Evolutionary conservation across 2,888 invertebrate genomes (phyloP).

Genomic region (Luffia ferchaultella): DNA sequence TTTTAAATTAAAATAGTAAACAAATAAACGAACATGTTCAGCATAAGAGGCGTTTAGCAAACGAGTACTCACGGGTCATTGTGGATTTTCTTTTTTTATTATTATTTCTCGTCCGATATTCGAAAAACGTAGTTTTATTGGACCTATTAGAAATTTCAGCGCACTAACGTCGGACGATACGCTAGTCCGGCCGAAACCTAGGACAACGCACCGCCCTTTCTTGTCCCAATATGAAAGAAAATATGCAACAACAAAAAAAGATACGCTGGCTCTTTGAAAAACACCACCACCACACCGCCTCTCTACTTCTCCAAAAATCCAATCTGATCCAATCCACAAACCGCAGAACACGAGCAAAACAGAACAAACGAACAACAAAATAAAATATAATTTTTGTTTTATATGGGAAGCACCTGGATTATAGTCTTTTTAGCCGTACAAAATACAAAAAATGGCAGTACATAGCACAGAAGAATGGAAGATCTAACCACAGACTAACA

Average conservation of each 20-base stretch:
- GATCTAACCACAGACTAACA: no score
- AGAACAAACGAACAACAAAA: no score
- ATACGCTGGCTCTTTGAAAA: background rate
- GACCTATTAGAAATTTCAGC: background rate
- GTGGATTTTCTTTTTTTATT: conserved; percentile 16
- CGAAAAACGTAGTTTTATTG: background rate
- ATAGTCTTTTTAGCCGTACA: no score
- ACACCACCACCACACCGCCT: background rate
- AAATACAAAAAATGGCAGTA: no score
- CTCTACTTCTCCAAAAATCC: no score
- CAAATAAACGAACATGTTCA: no score
- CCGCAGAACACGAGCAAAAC: background rate
- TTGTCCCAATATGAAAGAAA: conserved; percentile 39
- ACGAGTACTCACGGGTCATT: conserved; percentile 55
- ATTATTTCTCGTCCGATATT: background rate
- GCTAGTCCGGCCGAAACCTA: conserved; percentile 63
- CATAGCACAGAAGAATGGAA: no score
- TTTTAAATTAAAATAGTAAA: no score
- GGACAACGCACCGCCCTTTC: conserved; percentile 63
- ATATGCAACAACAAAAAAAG: conserved; percentile 45
- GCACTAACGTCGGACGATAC: conserved; percentile 52
- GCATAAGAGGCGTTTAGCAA: no score
- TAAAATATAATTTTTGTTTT: no score
- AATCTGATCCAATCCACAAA: background rate
- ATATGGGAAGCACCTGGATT: no score